Evolutionary conservation across 2,797 vertebrate species (phyloP).

Genomic region (Channa striata): DNA sequence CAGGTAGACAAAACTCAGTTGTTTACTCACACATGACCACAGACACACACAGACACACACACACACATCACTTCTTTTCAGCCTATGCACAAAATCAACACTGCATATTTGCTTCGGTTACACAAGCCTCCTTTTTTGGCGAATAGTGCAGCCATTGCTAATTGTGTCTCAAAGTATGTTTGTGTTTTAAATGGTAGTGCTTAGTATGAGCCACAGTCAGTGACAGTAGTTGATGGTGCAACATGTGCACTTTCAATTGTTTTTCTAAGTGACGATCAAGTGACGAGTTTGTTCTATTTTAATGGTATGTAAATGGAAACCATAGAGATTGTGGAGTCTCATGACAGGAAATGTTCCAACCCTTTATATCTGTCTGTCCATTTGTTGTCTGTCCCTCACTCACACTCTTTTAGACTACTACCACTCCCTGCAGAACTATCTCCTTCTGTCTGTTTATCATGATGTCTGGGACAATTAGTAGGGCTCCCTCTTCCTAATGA

Average conservation of each 20-base stretch:
- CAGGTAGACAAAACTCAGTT: constrained; percentile 29
- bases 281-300: constrained; percentile 52
- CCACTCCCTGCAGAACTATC: constrained; percentile 6
- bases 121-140: background rate
- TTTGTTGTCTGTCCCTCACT: constrained; percentile 36
- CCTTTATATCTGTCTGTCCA: constrained; percentile 17
- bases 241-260: background rate
- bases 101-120: background rate
- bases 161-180: background rate
- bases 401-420: constrained; percentile 5
- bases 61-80: constrained; percentile 1
- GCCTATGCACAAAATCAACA: background rate
- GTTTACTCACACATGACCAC: constrained; percentile 14
- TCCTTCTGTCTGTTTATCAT: constrained; percentile 32
- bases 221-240: background rate
- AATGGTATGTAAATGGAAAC: constrained; percentile 39
- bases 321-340: constrained; percentile 10
- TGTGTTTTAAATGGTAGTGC: background rate
- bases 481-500: constrained; percentile 39
- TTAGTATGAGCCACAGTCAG: constrained; percentile 1
- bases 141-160: background rate
- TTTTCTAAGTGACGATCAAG: constrained; percentile 1
- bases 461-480: constrained; percentile 11
- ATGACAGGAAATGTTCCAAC: constrained; percentile 43
- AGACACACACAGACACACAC: constrained; percentile 1